Percentiles rank a stretch among this genome's conserved stretches.
These are phyloP conservation scores for Lerema accius DNA, from an alignment of 1,140 invertebrate genomes.

Conservation along the genomic window DNA sequence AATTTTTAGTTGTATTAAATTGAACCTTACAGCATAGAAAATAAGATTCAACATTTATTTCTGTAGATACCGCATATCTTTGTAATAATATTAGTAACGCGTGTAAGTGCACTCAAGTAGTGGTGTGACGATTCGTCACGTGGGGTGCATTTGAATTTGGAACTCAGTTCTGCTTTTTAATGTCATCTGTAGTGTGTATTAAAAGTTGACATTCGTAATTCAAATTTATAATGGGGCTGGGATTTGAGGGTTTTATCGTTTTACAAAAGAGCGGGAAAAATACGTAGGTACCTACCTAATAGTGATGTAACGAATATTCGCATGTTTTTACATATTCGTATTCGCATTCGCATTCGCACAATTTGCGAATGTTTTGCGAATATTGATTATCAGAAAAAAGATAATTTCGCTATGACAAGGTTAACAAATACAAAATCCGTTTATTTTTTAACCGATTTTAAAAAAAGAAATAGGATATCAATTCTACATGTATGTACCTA, in stretches of 20 bases:
- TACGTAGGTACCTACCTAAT: no score
- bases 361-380: no score
- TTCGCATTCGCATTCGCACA: no score
- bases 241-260: constrained; percentile 16
- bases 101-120: constrained; percentile 52
- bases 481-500: no score
- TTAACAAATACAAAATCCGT: no score
- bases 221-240: constrained; percentile 42
- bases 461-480: no score
- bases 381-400: no score
- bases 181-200: constrained; percentile 34
- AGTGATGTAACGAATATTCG: no score
- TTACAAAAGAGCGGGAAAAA: not conserved
- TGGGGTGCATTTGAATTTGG: constrained; percentile 52
- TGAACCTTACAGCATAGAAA: constrained; percentile 18
- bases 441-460: no score
- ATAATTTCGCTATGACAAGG: no score
- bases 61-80: constrained; percentile 1
- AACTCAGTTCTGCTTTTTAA: constrained; percentile 42
- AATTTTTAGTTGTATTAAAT: not conserved
- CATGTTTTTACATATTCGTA: no score
- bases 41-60: constrained; percentile 8
- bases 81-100: constrained; percentile 42
- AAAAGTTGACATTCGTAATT: constrained; percentile 46
- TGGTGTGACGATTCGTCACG: constrained; percentile 56